phyloP scores from a whole-genome alignment of 2,888 invertebrate genomes.

The Rhogogaster chlorosoma region DNA sequence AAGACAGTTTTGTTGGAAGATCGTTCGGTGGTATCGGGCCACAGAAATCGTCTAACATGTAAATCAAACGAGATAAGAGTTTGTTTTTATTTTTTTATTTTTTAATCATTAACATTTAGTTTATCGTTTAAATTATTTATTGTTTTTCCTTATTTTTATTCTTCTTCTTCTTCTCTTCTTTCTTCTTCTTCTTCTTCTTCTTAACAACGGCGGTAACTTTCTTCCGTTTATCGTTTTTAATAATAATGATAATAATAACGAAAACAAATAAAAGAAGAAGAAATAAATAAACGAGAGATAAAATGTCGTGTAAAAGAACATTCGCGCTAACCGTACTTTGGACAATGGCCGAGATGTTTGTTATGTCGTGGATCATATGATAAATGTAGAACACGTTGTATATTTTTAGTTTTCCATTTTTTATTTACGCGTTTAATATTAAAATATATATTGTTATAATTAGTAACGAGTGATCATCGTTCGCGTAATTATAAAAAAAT shows the following conservation, averaged over 20 bases:
- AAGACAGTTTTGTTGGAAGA: conserved; percentile 35
- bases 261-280: background rate
- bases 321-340: conserved; percentile 39
- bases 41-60: conserved; percentile 50
- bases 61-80: conserved; percentile 52
- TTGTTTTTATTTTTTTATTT: conserved; percentile 52
- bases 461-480: background rate
- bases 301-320: conserved; percentile 31
- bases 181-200: background rate
- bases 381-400: conserved; percentile 72
- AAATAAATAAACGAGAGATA: background rate
- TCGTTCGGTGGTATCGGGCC: conserved; percentile 35
- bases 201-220: background rate
- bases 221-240: background rate
- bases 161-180: background rate
- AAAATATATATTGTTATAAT: background rate
- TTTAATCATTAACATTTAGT: background rate
- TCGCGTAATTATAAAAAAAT: background rate
- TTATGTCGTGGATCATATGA: conserved; percentile 66
- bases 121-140: conserved; percentile 14
- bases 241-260: background rate
- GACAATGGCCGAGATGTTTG: conserved; percentile 42
- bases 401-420: conserved; percentile 60
- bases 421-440: conserved; percentile 31
- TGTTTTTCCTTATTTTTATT: background rate